phyloP scores from a whole-genome alignment of 1,140 invertebrate genomes.

The Nixonia krombeini region DNA sequence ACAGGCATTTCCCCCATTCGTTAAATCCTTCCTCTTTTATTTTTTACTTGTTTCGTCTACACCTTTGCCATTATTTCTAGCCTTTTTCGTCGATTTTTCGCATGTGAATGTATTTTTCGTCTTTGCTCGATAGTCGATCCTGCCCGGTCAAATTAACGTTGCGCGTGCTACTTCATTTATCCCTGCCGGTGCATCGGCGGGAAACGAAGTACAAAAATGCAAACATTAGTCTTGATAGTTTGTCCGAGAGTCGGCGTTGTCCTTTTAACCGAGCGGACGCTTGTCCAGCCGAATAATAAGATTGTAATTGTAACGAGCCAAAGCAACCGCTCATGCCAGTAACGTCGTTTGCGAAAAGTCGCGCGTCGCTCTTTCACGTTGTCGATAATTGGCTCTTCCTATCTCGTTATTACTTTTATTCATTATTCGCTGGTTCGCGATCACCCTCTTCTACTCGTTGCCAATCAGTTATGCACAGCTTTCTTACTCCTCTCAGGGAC shows the following conservation, averaged over 20 bases:
- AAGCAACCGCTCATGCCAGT: background rate
- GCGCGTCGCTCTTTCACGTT: slow-evolving; percentile 7
- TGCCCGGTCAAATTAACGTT: too few species aligned
- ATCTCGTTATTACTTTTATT: background rate
- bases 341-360: slow-evolving; percentile 17
- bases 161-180: slow-evolving; percentile 25
- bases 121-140: too few species aligned
- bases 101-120: too few species aligned
- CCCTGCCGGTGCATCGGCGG: slow-evolving; percentile 16
- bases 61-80: too few species aligned
- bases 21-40: too few species aligned
- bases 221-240: slow-evolving; percentile 23
- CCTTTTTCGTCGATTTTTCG: too few species aligned
- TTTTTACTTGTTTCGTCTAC: too few species aligned
- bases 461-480: too few species aligned
- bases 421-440: too few species aligned
- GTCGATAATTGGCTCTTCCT: slow-evolving; percentile 1
- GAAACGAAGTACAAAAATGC: slow-evolving; percentile 33
- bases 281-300: slow-evolving; percentile 31
- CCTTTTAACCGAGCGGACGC: slow-evolving; percentile 38
- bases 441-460: too few species aligned
- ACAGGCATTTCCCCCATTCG: too few species aligned
- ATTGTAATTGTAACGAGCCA: slow-evolving; percentile 20
- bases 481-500: too few species aligned
- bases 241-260: slow-evolving; percentile 24